These are phyloP conservation scores for Schizopygopsis malacanthus DNA, from an alignment of 2,797 vertebrate genomes.

Conservation along the genomic window DNA sequence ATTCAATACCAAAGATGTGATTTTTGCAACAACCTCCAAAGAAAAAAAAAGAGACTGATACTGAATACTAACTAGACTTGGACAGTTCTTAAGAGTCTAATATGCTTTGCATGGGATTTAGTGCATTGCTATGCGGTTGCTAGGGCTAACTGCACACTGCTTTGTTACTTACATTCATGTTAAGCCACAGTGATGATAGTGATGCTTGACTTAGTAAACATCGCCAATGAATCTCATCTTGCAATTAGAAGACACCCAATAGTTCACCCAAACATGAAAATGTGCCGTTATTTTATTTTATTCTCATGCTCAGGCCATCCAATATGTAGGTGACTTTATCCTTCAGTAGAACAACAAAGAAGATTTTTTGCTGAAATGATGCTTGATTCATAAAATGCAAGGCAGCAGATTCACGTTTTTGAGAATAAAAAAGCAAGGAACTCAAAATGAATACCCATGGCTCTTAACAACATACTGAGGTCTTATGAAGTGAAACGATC, in stretches of 20 bases:
- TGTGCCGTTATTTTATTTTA: not conserved
- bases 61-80: not conserved
- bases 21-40: slow-evolving; percentile 9
- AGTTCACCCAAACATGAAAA: not conserved
- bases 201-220: not conserved
- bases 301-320: too few species aligned
- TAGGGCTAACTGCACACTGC: not conserved
- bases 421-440: too few species aligned
- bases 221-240: not conserved
- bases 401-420: too few species aligned
- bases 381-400: too few species aligned
- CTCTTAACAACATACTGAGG: too few species aligned
- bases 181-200: not conserved
- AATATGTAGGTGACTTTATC: too few species aligned
- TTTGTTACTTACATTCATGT: not conserved
- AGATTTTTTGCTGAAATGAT: too few species aligned
- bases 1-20: slow-evolving; percentile 29
- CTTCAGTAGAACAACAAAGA: too few species aligned
- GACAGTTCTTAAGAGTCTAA: not conserved
- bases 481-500: too few species aligned
- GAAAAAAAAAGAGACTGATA: not conserved
- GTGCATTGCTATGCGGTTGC: not conserved
- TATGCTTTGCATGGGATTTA: not conserved
- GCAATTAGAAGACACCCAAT: not conserved
- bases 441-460: too few species aligned